Percentiles rank a stretch among this genome's conserved stretches.
phyloP scores from a whole-genome alignment of 92 coral and sea anemone genomes.

The Porites divaricata region DNA sequence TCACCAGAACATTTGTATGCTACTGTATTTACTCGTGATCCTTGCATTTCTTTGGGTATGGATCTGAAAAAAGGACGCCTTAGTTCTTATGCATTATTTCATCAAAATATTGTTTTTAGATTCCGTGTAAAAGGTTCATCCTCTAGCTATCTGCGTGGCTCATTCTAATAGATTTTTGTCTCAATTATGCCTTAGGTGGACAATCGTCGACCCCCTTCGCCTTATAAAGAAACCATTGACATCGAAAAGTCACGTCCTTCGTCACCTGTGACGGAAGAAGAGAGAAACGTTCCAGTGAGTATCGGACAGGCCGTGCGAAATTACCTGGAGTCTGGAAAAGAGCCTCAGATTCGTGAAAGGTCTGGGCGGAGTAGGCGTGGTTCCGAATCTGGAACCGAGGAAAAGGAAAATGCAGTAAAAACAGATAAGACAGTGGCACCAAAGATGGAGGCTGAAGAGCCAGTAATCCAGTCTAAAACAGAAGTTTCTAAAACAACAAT shows the following conservation, averaged over 20 bases:
- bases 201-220: constrained; percentile 36
- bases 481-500: constrained; percentile 21
- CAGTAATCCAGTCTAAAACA: neutral
- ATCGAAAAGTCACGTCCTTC: constrained; percentile 82
- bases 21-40: too few species aligned
- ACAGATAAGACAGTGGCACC: neutral
- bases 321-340: constrained; percentile 76
- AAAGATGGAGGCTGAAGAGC: neutral
- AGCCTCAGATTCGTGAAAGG: constrained; percentile 73
- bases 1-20: too few species aligned
- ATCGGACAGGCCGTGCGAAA: constrained; percentile 71
- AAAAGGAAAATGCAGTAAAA: constrained; percentile 19
- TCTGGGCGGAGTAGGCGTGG: constrained; percentile 61
- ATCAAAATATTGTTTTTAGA: neutral
- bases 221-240: constrained; percentile 71
- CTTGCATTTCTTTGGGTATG: too few species aligned
- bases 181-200: constrained; percentile 1
- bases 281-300: constrained; percentile 62
- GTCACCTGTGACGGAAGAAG: constrained; percentile 58
- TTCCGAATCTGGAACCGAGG: constrained; percentile 48
- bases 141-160: neutral
- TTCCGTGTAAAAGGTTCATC: neutral
- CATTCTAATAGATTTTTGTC: neutral
- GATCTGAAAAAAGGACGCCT: too few species aligned
- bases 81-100: too few species aligned